Base-by-base conservation (phyloP, 2,888 invertebrate genomes). In the Kryphioiulus occultus region DNA sequence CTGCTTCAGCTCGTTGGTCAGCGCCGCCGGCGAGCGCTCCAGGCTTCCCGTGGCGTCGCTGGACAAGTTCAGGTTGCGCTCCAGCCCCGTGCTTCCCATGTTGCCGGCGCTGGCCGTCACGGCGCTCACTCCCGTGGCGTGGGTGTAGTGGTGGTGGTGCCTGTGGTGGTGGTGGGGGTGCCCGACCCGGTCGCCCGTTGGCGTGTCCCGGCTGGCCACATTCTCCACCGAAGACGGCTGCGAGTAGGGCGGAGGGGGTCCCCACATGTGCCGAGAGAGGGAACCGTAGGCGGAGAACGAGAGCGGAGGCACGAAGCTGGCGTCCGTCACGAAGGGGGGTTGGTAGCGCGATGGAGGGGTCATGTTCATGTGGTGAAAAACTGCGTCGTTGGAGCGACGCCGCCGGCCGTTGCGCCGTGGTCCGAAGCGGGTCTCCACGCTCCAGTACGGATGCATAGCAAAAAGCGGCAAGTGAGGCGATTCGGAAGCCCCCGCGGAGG, bases 211-310 rank as follows among this genome's bases (percentile, higher is more conserved):
- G 78, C 35, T 83, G 87, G 42, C 78, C 44, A 88, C 87, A 17
- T 87, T 88, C 30, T 88, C 88, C 4, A 59, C 85, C 17, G 88
- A 88, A 83, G 88, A 39, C 10, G 87, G 88, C 26, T 68, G 86
- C 1, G 88, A 88, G 59, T 88, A 88, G 30, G 88, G 88, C 35
- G 88, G 88, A 10, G 88, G 88, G 2, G 88, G 88, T n/a, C 88
- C 88, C 88, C 88, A 88, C 87, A 87, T 85, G 42, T 88, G 86
- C 32, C 86, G 88, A 12, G 88, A 86, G 19, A 88, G 85, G 22
- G 87, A 85, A 5, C 42, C 82, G 22, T 87, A 88, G 39, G 87
- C 85, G 15, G 88, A 47, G 53, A 59, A 88, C 2, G 87, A 87
- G 17, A 88, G 88, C 17, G 88, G 87, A n/a, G 88, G 83, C 22